Conservation (phyloP, 2,113 vertebrate genomes). For the Ageneiosus marmoratus region DNA sequence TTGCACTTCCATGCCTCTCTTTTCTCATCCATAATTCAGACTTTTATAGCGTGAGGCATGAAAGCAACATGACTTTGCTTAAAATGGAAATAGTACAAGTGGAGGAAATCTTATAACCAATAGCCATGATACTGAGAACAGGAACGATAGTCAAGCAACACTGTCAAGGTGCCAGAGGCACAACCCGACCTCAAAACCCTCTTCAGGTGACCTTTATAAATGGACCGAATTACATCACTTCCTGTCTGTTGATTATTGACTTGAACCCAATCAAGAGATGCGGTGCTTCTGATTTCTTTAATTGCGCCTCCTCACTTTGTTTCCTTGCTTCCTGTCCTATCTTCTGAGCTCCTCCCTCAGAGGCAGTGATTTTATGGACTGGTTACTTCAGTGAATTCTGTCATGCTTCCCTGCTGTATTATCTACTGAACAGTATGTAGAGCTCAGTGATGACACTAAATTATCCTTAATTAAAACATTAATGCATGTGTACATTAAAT, state of each 20-base stretch:
- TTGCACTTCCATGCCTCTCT: constrained; percentile 9
- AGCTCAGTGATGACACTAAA: background rate
- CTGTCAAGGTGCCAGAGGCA: constrained; percentile 16
- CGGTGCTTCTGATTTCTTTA: constrained; percentile 25
- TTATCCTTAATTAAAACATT: background rate
- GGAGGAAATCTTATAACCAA: constrained; percentile 33
- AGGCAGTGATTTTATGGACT: background rate
- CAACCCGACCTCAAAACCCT: constrained; percentile 46
- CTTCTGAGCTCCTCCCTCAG: background rate
- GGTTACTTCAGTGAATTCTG: too few relatives aligned
- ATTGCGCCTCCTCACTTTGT: background rate
- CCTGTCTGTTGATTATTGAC: constrained; percentile 57
- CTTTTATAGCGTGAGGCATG: constrained; percentile 9
- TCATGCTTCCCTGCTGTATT: background rate
- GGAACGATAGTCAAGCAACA: constrained; percentile 2
- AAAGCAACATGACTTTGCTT: constrained; percentile 27
- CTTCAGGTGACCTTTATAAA: constrained; percentile 54
- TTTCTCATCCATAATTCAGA: constrained; percentile 14
- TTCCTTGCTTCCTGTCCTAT: background rate
- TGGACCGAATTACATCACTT: constrained; percentile 43
- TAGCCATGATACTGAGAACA: constrained; percentile 26
- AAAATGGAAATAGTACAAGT: background rate
- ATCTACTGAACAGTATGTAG: background rate
- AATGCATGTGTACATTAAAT: background rate
- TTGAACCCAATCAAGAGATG: constrained; percentile 20